These are phyloP conservation scores for Orbicella faveolata DNA, from an alignment of 64 coral and sea anemone genomes.

Conservation along the genomic window DNA sequence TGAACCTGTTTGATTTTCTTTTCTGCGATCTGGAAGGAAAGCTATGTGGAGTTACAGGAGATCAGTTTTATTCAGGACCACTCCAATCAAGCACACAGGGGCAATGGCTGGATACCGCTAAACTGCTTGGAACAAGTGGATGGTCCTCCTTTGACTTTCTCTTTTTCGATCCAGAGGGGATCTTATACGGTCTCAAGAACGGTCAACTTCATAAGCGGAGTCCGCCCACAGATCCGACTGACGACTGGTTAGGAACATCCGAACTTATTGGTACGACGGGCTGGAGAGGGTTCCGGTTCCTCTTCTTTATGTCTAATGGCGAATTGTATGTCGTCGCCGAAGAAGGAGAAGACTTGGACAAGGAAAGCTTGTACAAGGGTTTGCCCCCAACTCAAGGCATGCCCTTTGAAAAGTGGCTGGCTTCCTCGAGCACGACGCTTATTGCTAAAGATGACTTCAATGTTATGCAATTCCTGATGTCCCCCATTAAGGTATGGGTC, in stretches of 20 bases:
- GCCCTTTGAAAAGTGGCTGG: background rate
- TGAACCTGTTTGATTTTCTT: background rate
- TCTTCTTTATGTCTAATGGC: slow-evolving; percentile 12
- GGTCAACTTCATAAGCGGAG: background rate
- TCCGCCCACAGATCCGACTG: background rate
- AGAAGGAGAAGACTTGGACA: background rate
- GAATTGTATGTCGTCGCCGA: background rate
- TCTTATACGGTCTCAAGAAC: no score
- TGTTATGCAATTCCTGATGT: background rate
- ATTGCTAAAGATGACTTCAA: background rate
- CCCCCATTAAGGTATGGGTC: background rate
- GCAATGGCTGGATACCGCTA: background rate
- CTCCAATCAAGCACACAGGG: background rate
- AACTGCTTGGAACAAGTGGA: background rate
- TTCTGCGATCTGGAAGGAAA: slow-evolving; percentile 10
- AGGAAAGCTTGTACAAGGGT: background rate
- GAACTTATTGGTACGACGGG: background rate
- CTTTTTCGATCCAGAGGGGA: slow-evolving; percentile 13
- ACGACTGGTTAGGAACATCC: background rate
- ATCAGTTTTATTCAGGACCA: background rate
- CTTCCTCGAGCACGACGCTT: background rate
- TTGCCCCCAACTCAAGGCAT: background rate
- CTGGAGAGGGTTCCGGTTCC: background rate
- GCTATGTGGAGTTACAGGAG: background rate
- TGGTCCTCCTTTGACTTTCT: slow-evolving; percentile 4